Evolutionary conservation across 2,888 invertebrate species (phyloP), one percentile per base, ranked within the genome.

Genomic region (Drosophila buzzatii): DNA sequence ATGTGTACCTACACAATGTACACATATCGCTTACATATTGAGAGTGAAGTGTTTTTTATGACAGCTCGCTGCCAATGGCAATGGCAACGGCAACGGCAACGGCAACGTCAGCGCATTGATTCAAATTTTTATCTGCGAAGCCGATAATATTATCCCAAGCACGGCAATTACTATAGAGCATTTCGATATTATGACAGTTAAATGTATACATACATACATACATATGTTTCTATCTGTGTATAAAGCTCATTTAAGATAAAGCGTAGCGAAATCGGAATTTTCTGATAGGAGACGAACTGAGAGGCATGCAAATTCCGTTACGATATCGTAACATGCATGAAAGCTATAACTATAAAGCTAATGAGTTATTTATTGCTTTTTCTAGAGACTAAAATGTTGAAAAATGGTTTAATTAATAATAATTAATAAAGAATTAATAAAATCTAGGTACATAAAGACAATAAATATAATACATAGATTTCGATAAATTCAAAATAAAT

Each of bases 31-130:
- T 42, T 31, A 60, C 41, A 51, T 18, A 47, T 42, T 42, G 49
- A 31, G 51, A 42, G 64, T 18, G n/a, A 63, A 47, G 37, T 61
- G 60, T 53, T 71, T 51, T 56, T 47, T 51, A 35, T 51, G 51
- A 51, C 18, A 51, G 51, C 51, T 51, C 27, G 7, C 31, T 39
- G 7, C 31, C 42, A 39, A 52, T 12, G 49, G 55, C 56, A 41
- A 53, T 12, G 49, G 51, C 56, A 53, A 62, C 62, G 66, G 44
- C 57, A 69, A 74, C 78, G 49, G 51, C 56, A 53, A 62, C 62
- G 66, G 44, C 57, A 69, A 74, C 78, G 78, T 62, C 69, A 78
- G 74, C 62, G 70, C 79, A 74, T 59, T 58, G 65, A 70, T 65
- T 73, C 49, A 52, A 55, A 55, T 49, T 59, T 69, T 73, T 77